Conservation (phyloP, 2,888 invertebrate species). For the Dicyrtoma fusca region DNA sequence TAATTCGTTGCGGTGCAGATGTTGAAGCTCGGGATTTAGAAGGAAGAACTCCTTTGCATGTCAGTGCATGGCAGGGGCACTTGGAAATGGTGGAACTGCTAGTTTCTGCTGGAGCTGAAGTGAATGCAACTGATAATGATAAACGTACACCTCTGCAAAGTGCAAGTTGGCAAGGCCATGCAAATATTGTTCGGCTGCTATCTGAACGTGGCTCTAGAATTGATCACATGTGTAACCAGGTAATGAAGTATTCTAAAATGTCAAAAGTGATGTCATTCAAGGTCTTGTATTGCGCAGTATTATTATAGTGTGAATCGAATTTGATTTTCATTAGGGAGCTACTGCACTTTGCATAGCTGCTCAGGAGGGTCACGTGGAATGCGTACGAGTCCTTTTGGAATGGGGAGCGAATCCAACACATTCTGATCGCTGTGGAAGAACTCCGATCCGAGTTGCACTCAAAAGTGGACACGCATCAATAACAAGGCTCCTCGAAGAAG, state of each 20-base stretch:
- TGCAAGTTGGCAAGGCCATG: constrained; percentile 92
- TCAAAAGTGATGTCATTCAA: too few relatives aligned
- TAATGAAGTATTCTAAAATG: too few relatives aligned
- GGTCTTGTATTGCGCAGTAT: not conserved
- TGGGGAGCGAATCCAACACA: constrained; percentile 84
- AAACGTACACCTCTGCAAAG: constrained; percentile 89
- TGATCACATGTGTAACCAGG: constrained; percentile 88
- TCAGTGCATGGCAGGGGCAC: constrained; percentile 93
- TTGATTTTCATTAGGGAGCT: constrained; percentile 68
- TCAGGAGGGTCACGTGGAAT: constrained; percentile 65
- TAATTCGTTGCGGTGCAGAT: constrained; percentile 76
- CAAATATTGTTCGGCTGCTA: constrained; percentile 77
- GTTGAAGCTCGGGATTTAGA: constrained; percentile 87
- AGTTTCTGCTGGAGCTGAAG: constrained; percentile 79
- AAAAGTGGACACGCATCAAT: constrained; percentile 89
- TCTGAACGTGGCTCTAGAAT: constrained; percentile 80
- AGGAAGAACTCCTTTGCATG: constrained; percentile 87
- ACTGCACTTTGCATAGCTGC: constrained; percentile 92
- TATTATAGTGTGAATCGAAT: constrained; percentile 43
- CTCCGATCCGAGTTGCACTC: constrained; percentile 84
- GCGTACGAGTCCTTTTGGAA: constrained; percentile 77
- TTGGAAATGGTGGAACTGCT: constrained; percentile 87
- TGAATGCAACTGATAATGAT: constrained; percentile 86
- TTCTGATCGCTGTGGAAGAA: constrained; percentile 83
- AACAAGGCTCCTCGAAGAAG: constrained; percentile 76